phyloP scores from a whole-genome alignment of 64 coral and sea anemone species.

The Platygyra sinensis region DNA sequence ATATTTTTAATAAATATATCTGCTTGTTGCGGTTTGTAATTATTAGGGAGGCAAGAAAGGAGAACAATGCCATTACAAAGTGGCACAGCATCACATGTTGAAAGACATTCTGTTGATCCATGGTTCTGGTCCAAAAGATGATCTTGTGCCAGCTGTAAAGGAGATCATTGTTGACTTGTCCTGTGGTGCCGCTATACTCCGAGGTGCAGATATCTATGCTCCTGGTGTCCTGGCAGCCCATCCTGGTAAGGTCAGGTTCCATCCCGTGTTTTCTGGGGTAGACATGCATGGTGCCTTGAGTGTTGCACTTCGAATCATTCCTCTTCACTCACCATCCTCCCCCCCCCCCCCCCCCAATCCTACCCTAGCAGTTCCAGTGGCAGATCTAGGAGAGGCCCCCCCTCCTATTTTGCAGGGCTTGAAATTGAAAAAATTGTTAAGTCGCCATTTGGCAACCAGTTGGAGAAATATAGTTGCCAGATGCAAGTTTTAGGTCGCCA shows the following conservation, averaged over 20 bases:
- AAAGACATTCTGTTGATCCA: conserved; percentile 72
- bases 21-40: neutral
- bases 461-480: too few relatives aligned
- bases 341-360: too few relatives aligned
- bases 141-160: conserved; percentile 30
- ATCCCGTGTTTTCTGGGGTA: neutral
- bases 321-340: too few relatives aligned
- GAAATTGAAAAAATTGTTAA: too few relatives aligned
- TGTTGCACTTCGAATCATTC: neutral
- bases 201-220: conserved; percentile 91
- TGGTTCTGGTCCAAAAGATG: conserved; percentile 64
- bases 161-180: conserved; percentile 85
- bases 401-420: too few relatives aligned
- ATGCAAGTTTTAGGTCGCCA: too few relatives aligned
- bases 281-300: too few relatives aligned
- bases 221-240: conserved; percentile 89
- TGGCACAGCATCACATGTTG: conserved; percentile 51
- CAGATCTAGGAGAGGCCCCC: too few relatives aligned
- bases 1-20: too few relatives aligned
- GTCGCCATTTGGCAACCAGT: too few relatives aligned
- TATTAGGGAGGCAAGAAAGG: conserved; percentile 28
- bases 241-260: conserved; percentile 13
- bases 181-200: conserved; percentile 82
- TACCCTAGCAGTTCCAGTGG: too few relatives aligned
- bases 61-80: conserved; percentile 15